Evolutionary conservation across 2,113 vertebrate genomes (phyloP).

Genomic region (Gallinago media): DNA sequence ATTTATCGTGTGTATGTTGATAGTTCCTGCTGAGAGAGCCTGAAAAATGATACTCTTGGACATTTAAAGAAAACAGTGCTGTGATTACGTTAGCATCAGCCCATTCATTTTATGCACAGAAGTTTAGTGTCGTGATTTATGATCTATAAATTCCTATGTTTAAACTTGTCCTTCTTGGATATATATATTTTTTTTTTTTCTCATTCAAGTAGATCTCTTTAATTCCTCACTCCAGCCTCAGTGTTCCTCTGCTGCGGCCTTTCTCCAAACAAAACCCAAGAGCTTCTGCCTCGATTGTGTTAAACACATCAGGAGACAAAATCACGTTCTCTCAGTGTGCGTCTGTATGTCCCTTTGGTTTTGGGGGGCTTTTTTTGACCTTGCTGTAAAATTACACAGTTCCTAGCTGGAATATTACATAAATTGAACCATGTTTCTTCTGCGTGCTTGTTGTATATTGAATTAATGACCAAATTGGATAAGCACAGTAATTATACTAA

Average conservation of each 20-base stretch:
- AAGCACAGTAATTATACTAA: not conserved
- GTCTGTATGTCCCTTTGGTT: not conserved
- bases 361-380: not conserved
- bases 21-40: slow-evolving; percentile 30
- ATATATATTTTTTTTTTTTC: not conserved
- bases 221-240: not conserved
- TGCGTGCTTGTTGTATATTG: not conserved
- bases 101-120: slow-evolving; percentile 32
- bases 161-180: not conserved
- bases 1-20: not conserved
- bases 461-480: not conserved
- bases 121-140: slow-evolving; percentile 24
- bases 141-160: slow-evolving; percentile 6
- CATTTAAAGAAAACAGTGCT: slow-evolving; percentile 27
- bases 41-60: slow-evolving; percentile 35
- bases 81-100: slow-evolving; percentile 27
- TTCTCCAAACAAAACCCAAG: not conserved
- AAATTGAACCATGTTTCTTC: not conserved
- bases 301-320: not conserved
- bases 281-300: not conserved
- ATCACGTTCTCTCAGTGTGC: not conserved
- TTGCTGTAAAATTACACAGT: not conserved
- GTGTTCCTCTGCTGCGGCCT: not conserved
- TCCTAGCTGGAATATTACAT: not conserved
- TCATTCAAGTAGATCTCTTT: not conserved